Evolutionary conservation across 2,113 vertebrate genomes (phyloP).

Genomic region (Phrynosoma platyrhinos): DNA sequence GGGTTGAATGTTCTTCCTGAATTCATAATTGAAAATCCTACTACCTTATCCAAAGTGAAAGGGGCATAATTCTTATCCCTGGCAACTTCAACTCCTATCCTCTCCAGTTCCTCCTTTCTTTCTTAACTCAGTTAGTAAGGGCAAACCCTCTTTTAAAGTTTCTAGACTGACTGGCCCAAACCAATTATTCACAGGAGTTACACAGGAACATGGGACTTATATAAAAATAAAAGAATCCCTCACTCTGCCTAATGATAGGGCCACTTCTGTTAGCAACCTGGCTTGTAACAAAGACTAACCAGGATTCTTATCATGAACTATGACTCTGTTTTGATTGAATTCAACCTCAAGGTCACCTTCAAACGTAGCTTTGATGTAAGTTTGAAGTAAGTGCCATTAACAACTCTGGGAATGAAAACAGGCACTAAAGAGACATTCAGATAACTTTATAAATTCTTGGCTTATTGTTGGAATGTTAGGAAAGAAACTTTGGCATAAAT

Average conservation of each 20-base stretch:
- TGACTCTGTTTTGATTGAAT: not conserved
- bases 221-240: not conserved
- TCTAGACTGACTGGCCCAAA: too few relatives aligned
- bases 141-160: too few relatives aligned
- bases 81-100: too few relatives aligned
- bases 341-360: not conserved
- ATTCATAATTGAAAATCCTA: too few relatives aligned
- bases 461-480: conserved; percentile 35
- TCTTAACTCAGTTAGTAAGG: too few relatives aligned
- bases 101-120: too few relatives aligned
- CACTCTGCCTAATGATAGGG: not conserved
- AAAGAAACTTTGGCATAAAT: conserved; percentile 7
- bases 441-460: not conserved
- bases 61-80: too few relatives aligned
- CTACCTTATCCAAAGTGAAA: too few relatives aligned
- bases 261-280: not conserved
- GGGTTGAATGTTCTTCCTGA: too few relatives aligned
- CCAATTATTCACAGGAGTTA: not conserved
- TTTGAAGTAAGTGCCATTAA: not conserved
- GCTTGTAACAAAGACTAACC: not conserved
- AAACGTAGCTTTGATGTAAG: not conserved
- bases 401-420: too few relatives aligned
- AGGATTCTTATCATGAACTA: not conserved
- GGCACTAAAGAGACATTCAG: not conserved
- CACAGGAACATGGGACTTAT: not conserved